Evolutionary conservation across 53 echinoderm and acorn worm genomes (phyloP), one percentile per base, ranked within the genome.

Genomic region (Luidia sarsii): DNA sequence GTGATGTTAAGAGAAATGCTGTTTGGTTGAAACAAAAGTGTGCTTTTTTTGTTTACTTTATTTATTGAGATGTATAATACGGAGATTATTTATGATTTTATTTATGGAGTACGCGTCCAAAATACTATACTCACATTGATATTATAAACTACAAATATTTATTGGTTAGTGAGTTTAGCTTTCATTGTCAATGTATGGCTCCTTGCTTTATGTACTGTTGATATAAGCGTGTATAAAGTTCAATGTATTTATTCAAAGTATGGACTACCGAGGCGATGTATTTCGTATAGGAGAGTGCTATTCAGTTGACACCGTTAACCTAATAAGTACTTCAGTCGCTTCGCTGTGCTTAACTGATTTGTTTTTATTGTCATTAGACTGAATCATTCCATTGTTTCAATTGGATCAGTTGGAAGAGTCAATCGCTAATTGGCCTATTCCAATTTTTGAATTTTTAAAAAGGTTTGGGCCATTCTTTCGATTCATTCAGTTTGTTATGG

Each of bases 31-130:
- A n/a, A n/a, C 25, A 77, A 23, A 77, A 77, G 60, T 75, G 77
- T 77, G 77, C 60, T 60, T 39, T 77, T 74, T 77, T 20, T 18
- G 77, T 77, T 77, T 77, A 60, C 55, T 31, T 46, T 77, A 77
- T 77, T 77, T 60, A 60, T 77, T 60, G 21, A 61, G 30, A 39
- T 77, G 61, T 77, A 68, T 48, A 68, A 39, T 45, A 77, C 43
- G 20, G 48, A 74, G 39, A 74, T 74, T 60, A 77, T 77, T 77
- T 77, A 60, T 77, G 3, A 48, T 77, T 32, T 77, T 77, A 77
- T 77, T 77, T 77, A 77, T 77, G 24, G 61, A 37, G 60, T 77
- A 50, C 31, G 18, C 27, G 46, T 43, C 60, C 60, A 39, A 15
- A 38, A 56, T 16, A 41, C 41, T 57, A 57, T 30, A 30, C 77